A percentile compares a stretch with the other conserved stretches of the same genome.
phyloP scores from a whole-genome alignment of 2,888 invertebrate species.

The Ypsolopha sequella region DNA sequence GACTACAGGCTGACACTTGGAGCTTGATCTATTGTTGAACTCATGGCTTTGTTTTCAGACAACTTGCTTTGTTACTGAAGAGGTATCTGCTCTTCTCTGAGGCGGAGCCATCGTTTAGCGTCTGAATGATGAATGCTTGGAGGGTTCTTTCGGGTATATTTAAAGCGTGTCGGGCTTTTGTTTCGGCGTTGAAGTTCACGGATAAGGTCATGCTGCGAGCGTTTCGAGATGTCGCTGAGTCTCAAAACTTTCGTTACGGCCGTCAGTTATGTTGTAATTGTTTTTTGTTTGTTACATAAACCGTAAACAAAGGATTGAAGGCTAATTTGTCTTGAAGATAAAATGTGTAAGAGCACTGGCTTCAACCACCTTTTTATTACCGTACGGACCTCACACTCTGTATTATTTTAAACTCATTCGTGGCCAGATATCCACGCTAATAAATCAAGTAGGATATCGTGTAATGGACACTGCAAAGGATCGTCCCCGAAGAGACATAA shows the following conservation, averaged over 20 bases:
- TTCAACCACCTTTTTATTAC: slow-evolving; percentile 42
- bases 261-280: neutral
- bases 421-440: slow-evolving; percentile 44
- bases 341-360: neutral
- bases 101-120: slow-evolving; percentile 13
- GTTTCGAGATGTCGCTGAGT: neutral
- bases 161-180: slow-evolving; percentile 25
- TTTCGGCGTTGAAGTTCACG: slow-evolving; percentile 26
- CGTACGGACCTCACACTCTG: slow-evolving; percentile 25
- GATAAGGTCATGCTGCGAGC: slow-evolving; percentile 19
- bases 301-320: neutral
- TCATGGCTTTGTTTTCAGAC: slow-evolving; percentile 55
- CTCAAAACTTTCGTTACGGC: neutral
- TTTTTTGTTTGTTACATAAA: neutral
- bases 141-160: slow-evolving; percentile 31
- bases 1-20: slow-evolving; percentile 35
- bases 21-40: slow-evolving; percentile 30
- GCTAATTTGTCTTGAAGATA: neutral
- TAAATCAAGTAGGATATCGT: slow-evolving; percentile 64
- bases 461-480: slow-evolving; percentile 54
- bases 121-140: slow-evolving; percentile 40
- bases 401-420: slow-evolving; percentile 40
- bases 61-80: slow-evolving; percentile 50
- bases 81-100: slow-evolving; percentile 21
- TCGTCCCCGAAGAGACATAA: slow-evolving; percentile 56